phyloP scores from a whole-genome alignment of 1,140 invertebrate species.

The Acyrthosiphon pisum region DNA sequence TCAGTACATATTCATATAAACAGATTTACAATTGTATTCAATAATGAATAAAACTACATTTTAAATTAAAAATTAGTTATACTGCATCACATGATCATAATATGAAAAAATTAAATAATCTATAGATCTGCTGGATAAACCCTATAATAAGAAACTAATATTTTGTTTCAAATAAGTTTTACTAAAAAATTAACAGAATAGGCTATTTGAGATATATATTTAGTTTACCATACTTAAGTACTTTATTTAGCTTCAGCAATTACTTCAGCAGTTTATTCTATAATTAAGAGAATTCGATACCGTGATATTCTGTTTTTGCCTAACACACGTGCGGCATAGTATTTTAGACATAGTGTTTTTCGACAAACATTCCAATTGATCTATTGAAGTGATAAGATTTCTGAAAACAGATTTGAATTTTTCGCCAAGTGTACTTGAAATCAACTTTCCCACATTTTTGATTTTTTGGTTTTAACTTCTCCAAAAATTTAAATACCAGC shows the following conservation, averaged over 20 bases:
- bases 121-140: background rate
- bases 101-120: background rate
- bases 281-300: too few species aligned
- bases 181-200: background rate
- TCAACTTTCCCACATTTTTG: too few species aligned
- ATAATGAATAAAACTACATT: background rate
- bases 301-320: too few species aligned
- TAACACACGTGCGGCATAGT: too few species aligned
- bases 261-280: too few species aligned
- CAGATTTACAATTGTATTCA: background rate
- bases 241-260: background rate
- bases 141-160: background rate
- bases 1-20: background rate
- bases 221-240: background rate
- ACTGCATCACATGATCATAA: background rate
- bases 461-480: too few species aligned
- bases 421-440: too few species aligned
- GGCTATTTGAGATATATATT: background rate
- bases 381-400: too few species aligned
- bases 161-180: background rate
- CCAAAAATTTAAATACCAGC: too few species aligned
- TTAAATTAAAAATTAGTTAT: background rate
- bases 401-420: too few species aligned
- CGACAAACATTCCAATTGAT: too few species aligned
- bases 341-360: too few species aligned